Conservation (phyloP, 2,113 vertebrate genomes). For the Ictalurus furcatus region DNA sequence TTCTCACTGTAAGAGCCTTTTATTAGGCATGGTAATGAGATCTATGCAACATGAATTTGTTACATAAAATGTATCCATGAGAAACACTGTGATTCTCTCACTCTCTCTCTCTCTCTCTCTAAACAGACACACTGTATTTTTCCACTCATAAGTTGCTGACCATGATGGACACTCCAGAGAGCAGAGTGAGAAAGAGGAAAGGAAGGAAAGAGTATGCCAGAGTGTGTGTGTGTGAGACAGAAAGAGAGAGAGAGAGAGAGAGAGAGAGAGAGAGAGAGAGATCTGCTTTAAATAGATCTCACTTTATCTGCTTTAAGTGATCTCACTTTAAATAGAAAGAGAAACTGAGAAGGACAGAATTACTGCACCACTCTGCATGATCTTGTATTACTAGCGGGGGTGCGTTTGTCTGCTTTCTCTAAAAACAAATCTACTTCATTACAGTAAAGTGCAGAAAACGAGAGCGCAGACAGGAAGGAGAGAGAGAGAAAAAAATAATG, state of each 20-base stretch:
- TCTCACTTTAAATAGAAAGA: neutral
- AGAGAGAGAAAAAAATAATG: neutral
- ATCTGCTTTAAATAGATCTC: too few relatives aligned
- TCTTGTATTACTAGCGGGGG: slow-evolving; percentile 72
- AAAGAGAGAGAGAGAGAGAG: neutral
- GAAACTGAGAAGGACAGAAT: slow-evolving; percentile 36
- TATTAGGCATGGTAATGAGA: slow-evolving; percentile 16
- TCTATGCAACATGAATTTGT: neutral
- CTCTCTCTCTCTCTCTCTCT: neutral
- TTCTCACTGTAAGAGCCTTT: slow-evolving; percentile 9
- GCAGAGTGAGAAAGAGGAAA: neutral
- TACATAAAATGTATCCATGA: neutral
- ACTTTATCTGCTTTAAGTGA: too few relatives aligned
- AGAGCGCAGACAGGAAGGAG: slow-evolving; percentile 26
- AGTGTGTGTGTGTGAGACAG: neutral
- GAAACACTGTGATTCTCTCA: neutral
- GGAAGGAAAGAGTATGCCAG: neutral
- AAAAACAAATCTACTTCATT: slow-evolving; percentile 63
- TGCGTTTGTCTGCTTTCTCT: slow-evolving; percentile 73
- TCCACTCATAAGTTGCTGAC: slow-evolving; percentile 25
- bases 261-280: neutral
- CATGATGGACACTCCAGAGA: slow-evolving; percentile 28
- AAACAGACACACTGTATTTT: neutral
- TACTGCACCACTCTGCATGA: slow-evolving; percentile 71
- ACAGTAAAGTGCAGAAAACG: neutral